Conservation (phyloP, 2,888 invertebrate species). For the Lymantria dispar region DNA sequence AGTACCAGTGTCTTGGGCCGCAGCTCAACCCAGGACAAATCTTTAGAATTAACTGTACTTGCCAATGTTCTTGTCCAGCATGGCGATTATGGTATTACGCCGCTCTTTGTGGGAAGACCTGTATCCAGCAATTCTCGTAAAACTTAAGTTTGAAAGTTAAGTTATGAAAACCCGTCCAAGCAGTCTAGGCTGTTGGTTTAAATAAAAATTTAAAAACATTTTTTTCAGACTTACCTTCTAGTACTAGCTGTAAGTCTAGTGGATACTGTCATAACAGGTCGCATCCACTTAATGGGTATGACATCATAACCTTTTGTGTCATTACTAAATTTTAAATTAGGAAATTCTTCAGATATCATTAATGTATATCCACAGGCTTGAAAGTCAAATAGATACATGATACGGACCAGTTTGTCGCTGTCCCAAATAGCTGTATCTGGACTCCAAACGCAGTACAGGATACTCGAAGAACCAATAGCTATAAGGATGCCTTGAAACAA, state of each 20-base stretch:
- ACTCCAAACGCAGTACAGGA: constrained; percentile 53
- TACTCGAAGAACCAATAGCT: constrained; percentile 36
- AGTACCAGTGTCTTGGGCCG: too few species aligned
- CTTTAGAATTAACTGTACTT: too few species aligned
- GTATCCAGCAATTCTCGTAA: too few species aligned
- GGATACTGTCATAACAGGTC: constrained; percentile 43
- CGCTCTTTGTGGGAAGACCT: too few species aligned
- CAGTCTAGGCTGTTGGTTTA: too few species aligned
- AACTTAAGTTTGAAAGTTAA: too few species aligned
- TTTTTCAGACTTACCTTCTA: constrained; percentile 39
- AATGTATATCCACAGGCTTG: constrained; percentile 47
- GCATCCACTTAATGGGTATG: constrained; percentile 46
- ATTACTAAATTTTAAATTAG: constrained; percentile 47
- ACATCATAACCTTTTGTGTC: constrained; percentile 45
- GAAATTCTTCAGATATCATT: constrained; percentile 26
- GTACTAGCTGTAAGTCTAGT: constrained; percentile 53
- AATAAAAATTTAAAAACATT: too few species aligned
- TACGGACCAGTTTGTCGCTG: constrained; percentile 52
- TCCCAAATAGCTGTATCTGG: constrained; percentile 45
- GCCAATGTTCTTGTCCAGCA: too few species aligned
- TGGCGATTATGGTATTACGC: too few species aligned
- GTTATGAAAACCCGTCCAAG: too few species aligned
- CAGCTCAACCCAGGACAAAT: too few species aligned
- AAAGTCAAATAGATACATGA: constrained; percentile 68
- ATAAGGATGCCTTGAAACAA: constrained; percentile 45